Percentiles rank a stretch among this genome's conserved stretches.
Conservation (phyloP, 1,140 invertebrate species). For the Tribolium madens region DNA sequence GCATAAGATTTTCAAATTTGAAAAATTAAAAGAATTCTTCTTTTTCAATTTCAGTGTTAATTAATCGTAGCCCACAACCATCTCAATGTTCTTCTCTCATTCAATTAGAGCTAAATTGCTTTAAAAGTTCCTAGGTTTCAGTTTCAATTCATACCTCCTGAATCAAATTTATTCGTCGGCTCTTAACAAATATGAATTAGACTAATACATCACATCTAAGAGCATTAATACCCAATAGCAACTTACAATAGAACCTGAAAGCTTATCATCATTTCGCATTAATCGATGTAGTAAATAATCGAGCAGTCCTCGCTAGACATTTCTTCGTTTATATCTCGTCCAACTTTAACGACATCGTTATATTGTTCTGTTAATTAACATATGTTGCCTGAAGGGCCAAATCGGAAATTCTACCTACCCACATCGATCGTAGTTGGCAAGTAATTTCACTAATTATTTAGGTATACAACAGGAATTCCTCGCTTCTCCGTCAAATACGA, state of each 20-base stretch:
- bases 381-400: slow-evolving; percentile 13
- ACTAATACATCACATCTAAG: slow-evolving; percentile 18
- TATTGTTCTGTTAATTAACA: slow-evolving; percentile 33
- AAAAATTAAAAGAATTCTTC: too few relatives aligned
- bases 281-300: background rate
- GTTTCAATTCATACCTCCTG: background rate
- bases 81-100: background rate
- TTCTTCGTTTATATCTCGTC: slow-evolving; percentile 13
- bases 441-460: slow-evolving; percentile 23
- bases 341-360: slow-evolving; percentile 17
- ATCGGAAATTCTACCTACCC: background rate
- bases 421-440: slow-evolving; percentile 16
- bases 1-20: too few relatives aligned
- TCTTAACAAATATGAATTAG: background rate
- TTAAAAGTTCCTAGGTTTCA: background rate
- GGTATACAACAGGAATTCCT: background rate
- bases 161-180: background rate
- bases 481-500: background rate
- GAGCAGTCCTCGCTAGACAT: background rate
- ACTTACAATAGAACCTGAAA: background rate
- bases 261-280: too few relatives aligned
- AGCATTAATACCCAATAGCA: slow-evolving; percentile 8
- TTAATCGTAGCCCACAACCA: background rate
- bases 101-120: background rate
- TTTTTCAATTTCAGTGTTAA: too few relatives aligned